Conservation (phyloP, 2,797 vertebrate genomes). For the Coracias cyanogaster region DNA sequence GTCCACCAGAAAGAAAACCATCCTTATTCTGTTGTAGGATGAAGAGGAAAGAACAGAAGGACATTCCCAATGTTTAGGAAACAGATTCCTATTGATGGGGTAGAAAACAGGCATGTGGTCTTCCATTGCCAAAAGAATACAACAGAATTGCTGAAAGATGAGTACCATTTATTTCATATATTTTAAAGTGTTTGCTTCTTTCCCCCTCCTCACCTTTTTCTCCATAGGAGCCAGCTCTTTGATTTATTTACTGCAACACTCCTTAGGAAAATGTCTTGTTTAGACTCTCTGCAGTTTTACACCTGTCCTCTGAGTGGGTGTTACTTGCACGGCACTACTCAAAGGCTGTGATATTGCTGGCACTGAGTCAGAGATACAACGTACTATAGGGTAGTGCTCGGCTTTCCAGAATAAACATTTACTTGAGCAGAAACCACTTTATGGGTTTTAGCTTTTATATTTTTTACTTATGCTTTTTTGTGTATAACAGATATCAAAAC, state of each 20-base stretch:
- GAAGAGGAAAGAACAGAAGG: background rate
- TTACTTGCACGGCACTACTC: background rate
- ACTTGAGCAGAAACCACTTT: background rate
- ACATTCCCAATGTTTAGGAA: background rate
- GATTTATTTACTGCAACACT: slow-evolving; percentile 8
- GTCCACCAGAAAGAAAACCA: background rate
- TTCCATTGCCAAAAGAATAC: background rate
- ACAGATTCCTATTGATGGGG: background rate
- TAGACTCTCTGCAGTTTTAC: background rate
- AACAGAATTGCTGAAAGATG: background rate
- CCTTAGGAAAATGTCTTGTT: background rate
- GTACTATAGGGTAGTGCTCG: background rate
- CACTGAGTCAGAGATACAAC: background rate
- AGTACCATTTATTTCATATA: background rate
- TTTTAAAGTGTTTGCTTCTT: background rate
- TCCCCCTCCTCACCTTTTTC: accelerated
- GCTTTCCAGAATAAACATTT: background rate
- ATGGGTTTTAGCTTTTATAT: background rate
- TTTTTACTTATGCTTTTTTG: slow-evolving; percentile 10
- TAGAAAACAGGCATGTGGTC: accelerated
- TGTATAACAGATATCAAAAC: background rate
- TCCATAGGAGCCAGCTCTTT: background rate
- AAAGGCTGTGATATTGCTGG: slow-evolving; percentile 1
- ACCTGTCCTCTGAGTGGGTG: background rate
- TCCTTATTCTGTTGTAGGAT: background rate